phyloP scores from a whole-genome alignment of 2,113 vertebrate species.

The Hylia prasina region DNA sequence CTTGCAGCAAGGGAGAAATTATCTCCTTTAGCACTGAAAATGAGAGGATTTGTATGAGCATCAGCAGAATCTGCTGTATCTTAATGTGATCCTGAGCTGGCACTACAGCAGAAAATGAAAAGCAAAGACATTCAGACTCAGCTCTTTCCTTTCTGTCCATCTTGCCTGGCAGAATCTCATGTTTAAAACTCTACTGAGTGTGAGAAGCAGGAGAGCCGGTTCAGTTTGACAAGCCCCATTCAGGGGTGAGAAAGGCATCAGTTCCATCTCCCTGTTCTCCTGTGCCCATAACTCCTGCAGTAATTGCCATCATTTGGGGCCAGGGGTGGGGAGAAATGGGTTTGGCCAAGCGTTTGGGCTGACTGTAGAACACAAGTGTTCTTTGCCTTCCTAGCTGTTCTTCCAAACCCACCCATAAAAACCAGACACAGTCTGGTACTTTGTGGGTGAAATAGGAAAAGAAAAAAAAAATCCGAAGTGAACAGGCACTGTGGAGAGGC shows the following conservation, averaged over 20 bases:
- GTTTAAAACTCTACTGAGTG: not conserved
- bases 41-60: not conserved
- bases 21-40: conserved; percentile 32
- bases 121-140: not conserved
- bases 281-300: not conserved
- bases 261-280: not conserved
- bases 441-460: not conserved
- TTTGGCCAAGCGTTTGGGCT: not conserved
- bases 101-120: not conserved
- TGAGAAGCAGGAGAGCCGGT: not conserved
- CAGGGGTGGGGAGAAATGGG: not conserved
- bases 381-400: not conserved
- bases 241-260: not conserved
- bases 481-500: not conserved
- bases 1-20: conserved; percentile 49
- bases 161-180: not conserved
- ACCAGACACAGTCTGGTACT: not conserved
- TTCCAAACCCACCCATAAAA: not conserved
- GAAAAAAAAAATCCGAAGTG: not conserved
- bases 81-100: conserved; percentile 1
- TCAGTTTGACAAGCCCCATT: not conserved
- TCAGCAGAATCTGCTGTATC: conserved; percentile 1
- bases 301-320: not conserved
- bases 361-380: not conserved
- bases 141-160: not conserved